Percentiles rank a stretch among this genome's conserved stretches.
Conservation (phyloP, 2,113 vertebrate genomes). For the Suricata suricatta region DNA sequence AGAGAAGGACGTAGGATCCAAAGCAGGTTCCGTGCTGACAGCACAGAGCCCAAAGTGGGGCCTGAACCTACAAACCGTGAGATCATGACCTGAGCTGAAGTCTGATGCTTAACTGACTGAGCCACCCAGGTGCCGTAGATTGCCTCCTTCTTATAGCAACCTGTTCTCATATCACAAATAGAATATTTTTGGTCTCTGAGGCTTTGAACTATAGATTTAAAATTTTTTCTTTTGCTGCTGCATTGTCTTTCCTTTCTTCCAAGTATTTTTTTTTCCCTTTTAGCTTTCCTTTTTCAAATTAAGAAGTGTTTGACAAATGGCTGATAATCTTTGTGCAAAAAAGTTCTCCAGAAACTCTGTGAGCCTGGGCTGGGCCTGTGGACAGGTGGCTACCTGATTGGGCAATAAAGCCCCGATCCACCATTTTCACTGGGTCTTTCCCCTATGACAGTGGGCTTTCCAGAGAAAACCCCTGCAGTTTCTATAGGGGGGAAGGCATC, state of each 20-base stretch:
- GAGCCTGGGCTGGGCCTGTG: not conserved
- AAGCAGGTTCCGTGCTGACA: too few species aligned
- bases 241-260: not conserved
- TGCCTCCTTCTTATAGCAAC: not conserved
- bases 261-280: not conserved
- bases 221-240: not conserved
- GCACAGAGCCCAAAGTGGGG: too few species aligned
- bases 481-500: not conserved
- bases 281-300: not conserved
- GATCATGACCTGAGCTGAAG: too few species aligned
- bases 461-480: not conserved
- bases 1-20: too few species aligned
- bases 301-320: not conserved
- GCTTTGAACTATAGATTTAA: not conserved
- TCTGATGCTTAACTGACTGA: too few species aligned
- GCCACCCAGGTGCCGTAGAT: too few species aligned
- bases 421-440: not conserved
- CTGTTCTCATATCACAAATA: not conserved
- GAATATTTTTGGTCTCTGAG: not conserved
- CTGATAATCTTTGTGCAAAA: not conserved
- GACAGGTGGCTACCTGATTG: too few species aligned
- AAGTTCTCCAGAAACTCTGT: not conserved
- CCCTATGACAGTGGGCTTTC: not conserved
- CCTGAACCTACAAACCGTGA: too few species aligned
- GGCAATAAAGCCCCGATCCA: not conserved